Conservation (phyloP, 2,113 vertebrate species). For the Crotalus horridus region DNA sequence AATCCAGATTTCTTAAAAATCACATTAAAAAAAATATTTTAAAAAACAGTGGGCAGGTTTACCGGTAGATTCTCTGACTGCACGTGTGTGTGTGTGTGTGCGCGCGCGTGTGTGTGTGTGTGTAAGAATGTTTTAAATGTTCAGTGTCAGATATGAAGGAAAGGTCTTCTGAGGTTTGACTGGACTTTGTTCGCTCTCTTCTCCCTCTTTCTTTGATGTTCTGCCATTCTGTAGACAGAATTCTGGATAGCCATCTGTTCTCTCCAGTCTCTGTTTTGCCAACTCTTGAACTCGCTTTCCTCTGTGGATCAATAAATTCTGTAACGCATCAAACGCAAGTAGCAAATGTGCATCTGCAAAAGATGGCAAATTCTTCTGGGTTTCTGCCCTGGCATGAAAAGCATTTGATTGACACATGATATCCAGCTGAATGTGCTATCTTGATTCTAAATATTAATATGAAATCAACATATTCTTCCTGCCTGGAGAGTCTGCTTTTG, state of each 20-base stretch:
- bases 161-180: background rate
- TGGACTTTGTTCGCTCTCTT: background rate
- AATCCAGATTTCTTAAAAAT: background rate
- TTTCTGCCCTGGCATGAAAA: conserved; percentile 52
- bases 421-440: conserved; percentile 52
- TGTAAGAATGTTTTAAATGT: background rate
- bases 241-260: conserved; percentile 46
- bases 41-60: background rate
- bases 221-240: conserved; percentile 1
- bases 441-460: conserved; percentile 22
- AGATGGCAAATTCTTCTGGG: conserved; percentile 27
- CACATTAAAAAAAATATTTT: background rate
- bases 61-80: background rate
- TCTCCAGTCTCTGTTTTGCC: conserved; percentile 47
- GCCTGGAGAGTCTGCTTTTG: conserved; percentile 27
- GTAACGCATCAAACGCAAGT: conserved; percentile 60
- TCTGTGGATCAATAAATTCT: conserved; percentile 64
- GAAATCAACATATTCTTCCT: conserved; percentile 31
- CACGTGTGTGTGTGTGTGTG: background rate
- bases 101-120: too few species aligned
- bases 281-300: conserved; percentile 41
- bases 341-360: conserved; percentile 63
- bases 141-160: background rate
- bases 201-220: background rate
- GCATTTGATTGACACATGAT: conserved; percentile 62